A percentile compares a stretch with the other conserved stretches of the same genome.
phyloP scores from a whole-genome alignment of 2,888 invertebrate genomes.

The Apamea anceps region DNA sequence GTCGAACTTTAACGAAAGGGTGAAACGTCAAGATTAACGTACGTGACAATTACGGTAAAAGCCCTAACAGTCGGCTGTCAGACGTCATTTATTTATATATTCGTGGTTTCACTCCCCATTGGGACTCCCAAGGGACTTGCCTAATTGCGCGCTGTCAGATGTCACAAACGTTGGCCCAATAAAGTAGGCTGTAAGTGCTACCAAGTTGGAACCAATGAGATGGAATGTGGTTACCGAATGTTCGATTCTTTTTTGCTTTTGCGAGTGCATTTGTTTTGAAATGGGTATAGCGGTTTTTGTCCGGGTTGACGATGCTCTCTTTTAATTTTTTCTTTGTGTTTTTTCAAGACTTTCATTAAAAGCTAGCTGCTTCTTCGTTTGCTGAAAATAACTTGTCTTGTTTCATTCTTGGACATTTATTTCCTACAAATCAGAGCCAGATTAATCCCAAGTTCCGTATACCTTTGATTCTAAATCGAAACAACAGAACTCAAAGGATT shows the following conservation, averaged over 20 bases:
- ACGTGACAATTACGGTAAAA: constrained; percentile 70
- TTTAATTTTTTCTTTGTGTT: neutral
- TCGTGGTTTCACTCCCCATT: constrained; percentile 56
- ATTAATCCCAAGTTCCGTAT: neutral
- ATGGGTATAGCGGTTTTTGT: neutral
- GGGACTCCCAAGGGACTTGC: constrained; percentile 48
- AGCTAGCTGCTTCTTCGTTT: neutral
- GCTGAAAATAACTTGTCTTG: neutral
- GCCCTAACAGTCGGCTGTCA: constrained; percentile 63
- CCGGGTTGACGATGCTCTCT: neutral
- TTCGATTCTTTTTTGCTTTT: constrained; percentile 23
- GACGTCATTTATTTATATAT: constrained; percentile 62
- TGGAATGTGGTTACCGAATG: constrained; percentile 22
- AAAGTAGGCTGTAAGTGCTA: constrained; percentile 55
- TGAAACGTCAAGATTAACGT: constrained; percentile 66
- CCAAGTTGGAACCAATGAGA: constrained; percentile 37
- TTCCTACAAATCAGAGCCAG: neutral
- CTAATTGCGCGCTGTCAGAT: constrained; percentile 63
- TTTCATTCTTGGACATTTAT: constrained; percentile 9
- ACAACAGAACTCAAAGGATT: constrained; percentile 43
- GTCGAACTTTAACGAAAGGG: constrained; percentile 64
- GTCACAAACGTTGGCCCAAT: constrained; percentile 56
- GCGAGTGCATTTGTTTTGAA: constrained; percentile 25
- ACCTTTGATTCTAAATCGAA: constrained; percentile 26
- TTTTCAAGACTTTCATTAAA: neutral